Conservation (phyloP, 2,797 vertebrate species). For the Xenentodon cancila region DNA sequence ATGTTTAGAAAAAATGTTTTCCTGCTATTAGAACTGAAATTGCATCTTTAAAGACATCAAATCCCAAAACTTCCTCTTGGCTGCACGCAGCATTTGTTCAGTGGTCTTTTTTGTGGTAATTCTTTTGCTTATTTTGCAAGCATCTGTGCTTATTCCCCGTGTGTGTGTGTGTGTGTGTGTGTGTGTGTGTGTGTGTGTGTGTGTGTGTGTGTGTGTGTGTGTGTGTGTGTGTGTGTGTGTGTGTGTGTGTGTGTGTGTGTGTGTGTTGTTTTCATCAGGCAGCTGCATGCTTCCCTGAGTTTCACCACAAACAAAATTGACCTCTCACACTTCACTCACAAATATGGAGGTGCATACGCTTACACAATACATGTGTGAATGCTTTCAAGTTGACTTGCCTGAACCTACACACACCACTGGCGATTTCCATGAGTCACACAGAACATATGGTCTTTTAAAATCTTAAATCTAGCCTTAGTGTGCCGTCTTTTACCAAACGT, state of each 20-base stretch:
- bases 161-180: neutral
- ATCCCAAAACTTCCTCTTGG: neutral
- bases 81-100: neutral
- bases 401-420: neutral
- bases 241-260: neutral
- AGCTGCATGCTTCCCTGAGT: constrained; percentile 53
- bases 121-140: constrained; percentile 26
- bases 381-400: neutral
- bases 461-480: too few relatives aligned
- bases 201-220: constrained; percentile 3
- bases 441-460: neutral
- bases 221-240: neutral
- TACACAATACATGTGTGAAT: constrained; percentile 2
- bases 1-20: too few relatives aligned
- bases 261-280: constrained; percentile 21
- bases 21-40: neutral
- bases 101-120: neutral
- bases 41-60: neutral
- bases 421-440: neutral
- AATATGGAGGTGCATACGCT: constrained; percentile 7
- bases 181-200: constrained; percentile 8
- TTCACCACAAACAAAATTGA: constrained; percentile 10
- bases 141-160: constrained; percentile 4
- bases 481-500: too few relatives aligned
- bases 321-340: constrained; percentile 3